Percentiles rank a stretch among this genome's conserved stretches.
Evolutionary conservation across 2,888 invertebrate genomes (phyloP).

Genomic region (Petrolisthes cinctipes): DNA sequence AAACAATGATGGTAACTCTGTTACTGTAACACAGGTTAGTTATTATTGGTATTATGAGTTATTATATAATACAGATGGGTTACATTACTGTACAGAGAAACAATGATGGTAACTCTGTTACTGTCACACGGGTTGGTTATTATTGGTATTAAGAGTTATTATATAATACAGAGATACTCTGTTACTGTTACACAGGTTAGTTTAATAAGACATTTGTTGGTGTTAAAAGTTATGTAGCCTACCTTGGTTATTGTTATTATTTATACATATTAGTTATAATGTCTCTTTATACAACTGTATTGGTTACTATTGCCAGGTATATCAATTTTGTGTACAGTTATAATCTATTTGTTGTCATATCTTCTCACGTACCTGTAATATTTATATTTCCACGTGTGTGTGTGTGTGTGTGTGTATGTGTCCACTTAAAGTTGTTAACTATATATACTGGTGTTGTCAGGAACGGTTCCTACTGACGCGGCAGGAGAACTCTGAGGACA

Average conservation of each 20-base stretch:
- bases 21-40: slow-evolving; percentile 42
- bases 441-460: slow-evolving; percentile 66
- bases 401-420: not conserved
- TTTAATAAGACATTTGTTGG: not conserved
- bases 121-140: slow-evolving; percentile 36
- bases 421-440: not conserved
- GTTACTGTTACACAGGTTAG: slow-evolving; percentile 76
- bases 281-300: slow-evolving; percentile 69
- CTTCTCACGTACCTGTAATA: not conserved
- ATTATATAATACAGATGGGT: slow-evolving; percentile 87
- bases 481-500: slow-evolving; percentile 73
- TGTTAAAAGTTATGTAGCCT: no score
- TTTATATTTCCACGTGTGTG: not conserved
- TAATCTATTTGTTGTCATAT: not conserved
- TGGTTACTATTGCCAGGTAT: no score
- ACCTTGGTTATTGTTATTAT: slow-evolving; percentile 75
- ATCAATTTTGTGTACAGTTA: no score
- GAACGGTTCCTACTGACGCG: slow-evolving; percentile 78
- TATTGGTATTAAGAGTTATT: slow-evolving; percentile 69
- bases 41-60: not conserved
- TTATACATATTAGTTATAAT: slow-evolving; percentile 70
- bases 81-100: slow-evolving; percentile 77
- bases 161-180: slow-evolving; percentile 80
- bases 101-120: slow-evolving; percentile 71
- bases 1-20: slow-evolving; percentile 73